Conservation (phyloP, 2,113 vertebrate species). For the Pan paniscus region DNA sequence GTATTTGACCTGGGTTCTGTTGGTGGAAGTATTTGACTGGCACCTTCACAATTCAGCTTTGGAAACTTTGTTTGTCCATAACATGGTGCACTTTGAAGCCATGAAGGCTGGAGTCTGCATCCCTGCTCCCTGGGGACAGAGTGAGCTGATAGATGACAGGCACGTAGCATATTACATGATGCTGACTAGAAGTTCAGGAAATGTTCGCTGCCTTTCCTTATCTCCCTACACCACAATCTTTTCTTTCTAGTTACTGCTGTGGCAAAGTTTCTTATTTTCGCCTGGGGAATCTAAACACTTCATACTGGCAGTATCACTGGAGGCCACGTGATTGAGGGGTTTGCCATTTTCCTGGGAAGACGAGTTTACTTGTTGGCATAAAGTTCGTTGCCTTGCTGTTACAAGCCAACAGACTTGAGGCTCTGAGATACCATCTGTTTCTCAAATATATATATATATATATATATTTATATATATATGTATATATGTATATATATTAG, state of each 20-base stretch:
- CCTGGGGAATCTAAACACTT: slow-evolving; percentile 50
- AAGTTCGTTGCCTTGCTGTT: slow-evolving; percentile 63
- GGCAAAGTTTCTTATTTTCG: slow-evolving; percentile 58
- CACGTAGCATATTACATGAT: not conserved
- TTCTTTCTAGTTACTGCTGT: slow-evolving; percentile 39
- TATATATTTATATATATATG: not conserved
- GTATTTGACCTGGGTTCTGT: not conserved
- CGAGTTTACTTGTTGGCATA: slow-evolving; percentile 70
- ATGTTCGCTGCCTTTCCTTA: not conserved
- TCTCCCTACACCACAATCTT: not conserved
- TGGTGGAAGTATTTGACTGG: not conserved
- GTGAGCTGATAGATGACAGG: not conserved
- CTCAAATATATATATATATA: not conserved
- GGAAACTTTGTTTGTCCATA: not conserved
- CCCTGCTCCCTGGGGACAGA: not conserved
- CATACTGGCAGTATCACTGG: slow-evolving; percentile 22
- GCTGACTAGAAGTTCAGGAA: not conserved
- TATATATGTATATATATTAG: not conserved
- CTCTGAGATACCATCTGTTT: slow-evolving; percentile 70
- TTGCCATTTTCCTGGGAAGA: slow-evolving; percentile 72
- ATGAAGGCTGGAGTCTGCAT: not conserved
- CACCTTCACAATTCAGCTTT: not conserved
- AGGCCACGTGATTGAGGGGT: slow-evolving; percentile 44
- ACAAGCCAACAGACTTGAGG: slow-evolving; percentile 65
- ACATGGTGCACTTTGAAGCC: not conserved